Base-by-base conservation (phyloP, 2,888 invertebrate genomes). In the Phyto melanocephala region DNA sequence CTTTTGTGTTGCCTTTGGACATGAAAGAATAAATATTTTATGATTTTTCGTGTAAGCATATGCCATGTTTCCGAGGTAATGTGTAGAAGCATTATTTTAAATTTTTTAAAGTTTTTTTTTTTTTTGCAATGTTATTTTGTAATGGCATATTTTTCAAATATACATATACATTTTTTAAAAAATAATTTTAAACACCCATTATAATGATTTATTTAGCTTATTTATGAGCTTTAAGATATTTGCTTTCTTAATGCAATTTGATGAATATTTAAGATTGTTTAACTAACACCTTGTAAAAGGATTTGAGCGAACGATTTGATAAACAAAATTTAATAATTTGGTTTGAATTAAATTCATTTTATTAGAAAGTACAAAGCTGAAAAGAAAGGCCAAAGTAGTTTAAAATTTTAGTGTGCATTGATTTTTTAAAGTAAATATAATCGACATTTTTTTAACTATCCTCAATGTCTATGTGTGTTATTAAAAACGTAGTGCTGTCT, bases 131-230 rank as follows among this genome's bases (percentile, higher is more conserved):
- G 47, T 60, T 5, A 58, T 42, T 50, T 77, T 71, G 42, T 35
- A 75, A 81, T 67, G 67, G 65, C 24, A 77, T 63, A 56, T 50
- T 60, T 68, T 40, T 68, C n/a, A 58, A 65, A 76, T 74, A 60
- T 60, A 70, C 60, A 75, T 74, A 60, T 65, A 70, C 65, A 75
- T 37, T 52, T 33, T 33, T n/a, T n/a, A n/a, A n/a, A n/a, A n/a
- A 35, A 75, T 54, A 65, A 33, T 60, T 68, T 75, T 60, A 70
- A 71, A 65, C 74, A 74, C 74, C 78, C 50, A 42, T 6, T 68
- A 37, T 63, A 63, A 75, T 79, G 70, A 82, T 79, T 82, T 79
- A 82, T 82, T 37, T 3, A 11, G 52, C 40, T 67, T 79, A 82
- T 82, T 82, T 82, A 79, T 82, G 58, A 37, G 65, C 13, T 79